Conservation (phyloP, 1,140 invertebrate genomes). For the Leguminivora glycinivorella region DNA sequence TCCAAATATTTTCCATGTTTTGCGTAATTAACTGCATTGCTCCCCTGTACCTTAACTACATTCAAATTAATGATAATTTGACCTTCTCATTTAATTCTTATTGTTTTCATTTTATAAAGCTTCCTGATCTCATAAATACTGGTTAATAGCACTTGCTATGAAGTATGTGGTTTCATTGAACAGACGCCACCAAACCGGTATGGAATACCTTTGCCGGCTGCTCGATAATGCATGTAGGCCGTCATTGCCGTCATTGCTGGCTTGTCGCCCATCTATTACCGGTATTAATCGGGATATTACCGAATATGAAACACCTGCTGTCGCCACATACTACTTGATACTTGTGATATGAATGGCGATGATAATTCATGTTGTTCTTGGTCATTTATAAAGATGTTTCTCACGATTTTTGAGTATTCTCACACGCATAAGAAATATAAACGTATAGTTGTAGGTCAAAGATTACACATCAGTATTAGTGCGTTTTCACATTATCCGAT, state of each 20-base stretch:
- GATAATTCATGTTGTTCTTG: not conserved
- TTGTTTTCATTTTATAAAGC: not conserved
- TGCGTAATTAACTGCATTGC: too few relatives aligned
- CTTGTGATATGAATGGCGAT: not conserved
- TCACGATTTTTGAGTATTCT: too few relatives aligned
- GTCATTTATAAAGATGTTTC: not conserved
- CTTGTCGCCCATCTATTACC: not conserved
- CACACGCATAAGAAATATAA: too few relatives aligned
- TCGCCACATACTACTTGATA: not conserved
- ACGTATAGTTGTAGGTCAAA: too few relatives aligned
- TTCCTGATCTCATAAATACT: not conserved
- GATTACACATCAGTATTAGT: too few relatives aligned
- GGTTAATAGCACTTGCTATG: not conserved
- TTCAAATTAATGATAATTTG: not conserved
- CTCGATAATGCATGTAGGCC: not conserved
- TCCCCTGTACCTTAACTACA: too few relatives aligned
- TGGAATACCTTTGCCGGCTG: not conserved
- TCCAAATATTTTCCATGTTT: too few relatives aligned
- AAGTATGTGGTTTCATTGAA: constrained; percentile 1
- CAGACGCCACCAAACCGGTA: constrained; percentile 1
- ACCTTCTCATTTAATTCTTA: not conserved
- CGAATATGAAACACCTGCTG: not conserved
- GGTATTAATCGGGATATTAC: not conserved
- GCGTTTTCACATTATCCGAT: too few relatives aligned
- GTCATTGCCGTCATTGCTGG: not conserved